These are phyloP conservation scores for Brachypteracias leptosomus DNA, from an alignment of 2,113 vertebrate species.

Conservation along the genomic window DNA sequence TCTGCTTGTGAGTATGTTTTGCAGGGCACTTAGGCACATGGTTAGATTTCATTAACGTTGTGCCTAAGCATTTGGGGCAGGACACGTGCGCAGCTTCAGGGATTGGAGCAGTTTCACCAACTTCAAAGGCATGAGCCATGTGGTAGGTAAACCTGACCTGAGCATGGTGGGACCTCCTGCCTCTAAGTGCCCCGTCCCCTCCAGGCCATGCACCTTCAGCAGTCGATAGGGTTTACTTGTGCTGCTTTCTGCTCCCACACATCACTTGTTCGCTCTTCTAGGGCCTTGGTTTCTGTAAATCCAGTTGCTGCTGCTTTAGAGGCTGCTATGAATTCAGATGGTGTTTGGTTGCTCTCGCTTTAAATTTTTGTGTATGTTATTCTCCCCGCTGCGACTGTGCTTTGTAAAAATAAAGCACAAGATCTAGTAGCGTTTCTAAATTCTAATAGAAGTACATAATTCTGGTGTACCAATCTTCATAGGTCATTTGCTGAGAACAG, in stretches of 20 bases:
- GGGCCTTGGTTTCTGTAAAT: not conserved
- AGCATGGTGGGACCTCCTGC: not conserved
- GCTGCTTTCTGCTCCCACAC: not conserved
- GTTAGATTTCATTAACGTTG: not conserved
- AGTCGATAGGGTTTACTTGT: not conserved
- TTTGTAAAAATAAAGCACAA: not conserved
- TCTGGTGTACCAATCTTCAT: not conserved
- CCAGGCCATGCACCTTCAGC: fast-evolving
- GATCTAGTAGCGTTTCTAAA: not conserved
- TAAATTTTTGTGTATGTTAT: not conserved
- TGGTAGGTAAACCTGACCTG: not conserved
- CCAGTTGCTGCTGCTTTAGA: not conserved
- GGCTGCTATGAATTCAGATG: not conserved
- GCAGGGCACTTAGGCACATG: not conserved
- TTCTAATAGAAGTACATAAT: not conserved
- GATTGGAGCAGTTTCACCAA: fast-evolving
- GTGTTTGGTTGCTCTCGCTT: not conserved
- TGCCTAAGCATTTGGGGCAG: not conserved
- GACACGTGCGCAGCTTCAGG: not conserved
- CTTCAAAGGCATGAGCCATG: fast-evolving
- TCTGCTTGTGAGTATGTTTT: not conserved
- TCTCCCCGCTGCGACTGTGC: not conserved
- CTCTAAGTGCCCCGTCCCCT: fast-evolving
- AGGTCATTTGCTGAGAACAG: not conserved
- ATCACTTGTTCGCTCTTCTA: not conserved